A percentile compares a stretch with the other conserved stretches of the same genome.
Evolutionary conservation across 2,797 vertebrate species (phyloP).

Genomic region (Fundulus diaphanus): DNA sequence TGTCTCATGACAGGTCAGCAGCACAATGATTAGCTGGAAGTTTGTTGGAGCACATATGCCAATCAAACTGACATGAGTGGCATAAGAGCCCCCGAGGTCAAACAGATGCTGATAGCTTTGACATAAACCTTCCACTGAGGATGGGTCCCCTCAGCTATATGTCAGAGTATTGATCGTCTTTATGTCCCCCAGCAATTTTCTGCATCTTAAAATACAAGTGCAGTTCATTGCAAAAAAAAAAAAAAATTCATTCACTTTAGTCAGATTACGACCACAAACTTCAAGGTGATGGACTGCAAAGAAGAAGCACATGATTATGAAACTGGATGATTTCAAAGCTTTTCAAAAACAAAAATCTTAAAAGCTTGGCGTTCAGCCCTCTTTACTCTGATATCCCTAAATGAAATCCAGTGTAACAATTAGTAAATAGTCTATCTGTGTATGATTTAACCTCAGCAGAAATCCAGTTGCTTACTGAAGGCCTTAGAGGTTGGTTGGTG

Average conservation of each 20-base stretch:
- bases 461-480: no score
- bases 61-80: conserved; percentile 10
- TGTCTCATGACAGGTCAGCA: background rate
- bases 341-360: background rate
- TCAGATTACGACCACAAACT: conserved; percentile 1
- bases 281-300: no score
- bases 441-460: no score
- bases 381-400: no score
- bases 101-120: conserved; percentile 10
- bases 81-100: background rate
- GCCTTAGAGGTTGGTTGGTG: no score
- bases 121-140: conserved; percentile 11
- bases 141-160: background rate
- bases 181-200: background rate
- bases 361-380: no score
- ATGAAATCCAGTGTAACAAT: no score
- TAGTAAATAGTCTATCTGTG: no score
- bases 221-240: background rate
- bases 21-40: background rate
- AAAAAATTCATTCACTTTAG: background rate
- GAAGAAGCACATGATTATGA: background rate
- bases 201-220: background rate
- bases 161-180: background rate
- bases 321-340: background rate
- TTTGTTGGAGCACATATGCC: conserved; percentile 5